Conservation (phyloP, 1,140 invertebrate species). For the Cydia splendana region DNA sequence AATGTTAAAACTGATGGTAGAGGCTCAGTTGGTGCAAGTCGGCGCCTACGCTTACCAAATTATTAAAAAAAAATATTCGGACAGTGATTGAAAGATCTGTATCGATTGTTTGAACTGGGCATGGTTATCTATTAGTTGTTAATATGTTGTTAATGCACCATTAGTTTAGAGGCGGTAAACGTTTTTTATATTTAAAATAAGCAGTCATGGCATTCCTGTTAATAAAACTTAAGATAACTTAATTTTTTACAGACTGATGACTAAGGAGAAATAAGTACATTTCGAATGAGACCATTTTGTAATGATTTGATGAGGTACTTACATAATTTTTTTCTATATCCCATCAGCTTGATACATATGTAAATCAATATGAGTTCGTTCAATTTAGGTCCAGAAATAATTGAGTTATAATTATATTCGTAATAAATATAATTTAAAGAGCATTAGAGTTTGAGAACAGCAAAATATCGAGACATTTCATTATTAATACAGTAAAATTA, state of each 20-base stretch:
- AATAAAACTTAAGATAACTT: not conserved
- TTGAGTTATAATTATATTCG: too few species aligned
- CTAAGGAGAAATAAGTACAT: not conserved
- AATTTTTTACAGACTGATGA: not conserved
- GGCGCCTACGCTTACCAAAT: slow-evolving; percentile 36
- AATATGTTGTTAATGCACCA: slow-evolving; percentile 1
- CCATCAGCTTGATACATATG: too few species aligned
- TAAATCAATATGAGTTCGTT: too few species aligned
- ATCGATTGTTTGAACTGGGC: slow-evolving; percentile 35
- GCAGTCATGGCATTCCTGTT: not conserved
- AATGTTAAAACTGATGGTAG: too few species aligned
- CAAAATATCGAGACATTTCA: too few species aligned
- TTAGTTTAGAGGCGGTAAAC: slow-evolving; percentile 11
- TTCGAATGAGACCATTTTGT: too few species aligned
- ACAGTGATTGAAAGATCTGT: slow-evolving; percentile 54
- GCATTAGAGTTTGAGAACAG: too few species aligned
- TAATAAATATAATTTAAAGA: too few species aligned
- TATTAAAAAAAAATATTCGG: slow-evolving; percentile 31
- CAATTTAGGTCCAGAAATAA: too few species aligned
- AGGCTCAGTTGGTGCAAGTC: slow-evolving; percentile 25
- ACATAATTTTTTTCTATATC: too few species aligned
- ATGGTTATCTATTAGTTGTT: not conserved
- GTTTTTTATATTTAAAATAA: not conserved
- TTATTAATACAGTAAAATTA: too few species aligned
- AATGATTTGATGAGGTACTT: too few species aligned